Evolutionary conservation across 1,140 invertebrate species (phyloP).

Genomic region (Ceratitis capitata): DNA sequence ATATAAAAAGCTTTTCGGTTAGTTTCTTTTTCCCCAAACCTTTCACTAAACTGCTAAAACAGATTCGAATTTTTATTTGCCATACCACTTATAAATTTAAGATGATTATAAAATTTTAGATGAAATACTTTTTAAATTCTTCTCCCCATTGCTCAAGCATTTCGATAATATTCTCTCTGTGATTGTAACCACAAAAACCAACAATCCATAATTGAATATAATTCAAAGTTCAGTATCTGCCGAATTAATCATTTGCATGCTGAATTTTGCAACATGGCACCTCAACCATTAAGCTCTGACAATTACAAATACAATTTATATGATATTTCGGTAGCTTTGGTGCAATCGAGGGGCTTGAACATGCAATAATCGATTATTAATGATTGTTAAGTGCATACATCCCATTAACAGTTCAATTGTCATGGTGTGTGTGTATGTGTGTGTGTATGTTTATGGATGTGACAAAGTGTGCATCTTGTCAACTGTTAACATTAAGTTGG

Average conservation of each 20-base stretch:
- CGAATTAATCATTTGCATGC: not conserved
- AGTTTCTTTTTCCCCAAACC: too few species aligned
- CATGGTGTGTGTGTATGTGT: not conserved
- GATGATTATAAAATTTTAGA: too few species aligned
- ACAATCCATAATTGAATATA: not conserved
- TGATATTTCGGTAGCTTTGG: not conserved
- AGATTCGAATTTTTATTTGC: too few species aligned
- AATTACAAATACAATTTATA: not conserved
- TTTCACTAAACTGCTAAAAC: too few species aligned
- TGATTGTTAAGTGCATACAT: conserved; percentile 11
- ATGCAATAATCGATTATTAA: conserved; percentile 11
- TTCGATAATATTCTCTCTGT: not conserved
- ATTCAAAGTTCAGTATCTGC: not conserved
- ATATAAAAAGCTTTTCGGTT: too few species aligned
- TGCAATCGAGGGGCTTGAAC: conserved; percentile 13
- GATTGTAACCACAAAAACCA: not conserved
- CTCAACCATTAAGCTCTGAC: not conserved
- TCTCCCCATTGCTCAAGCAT: too few species aligned
- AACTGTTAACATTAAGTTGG: not conserved
- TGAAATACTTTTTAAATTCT: too few species aligned
- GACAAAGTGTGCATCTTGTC: too few species aligned
- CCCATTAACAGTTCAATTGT: not conserved
- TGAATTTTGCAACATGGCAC: not conserved
- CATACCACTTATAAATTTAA: too few species aligned
- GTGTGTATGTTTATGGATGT: not conserved